A percentile compares a stretch with the other conserved stretches of the same genome.
These are phyloP conservation scores for Eristalis intricaria DNA, from an alignment of 2,888 invertebrate species.

Conservation along the genomic window DNA sequence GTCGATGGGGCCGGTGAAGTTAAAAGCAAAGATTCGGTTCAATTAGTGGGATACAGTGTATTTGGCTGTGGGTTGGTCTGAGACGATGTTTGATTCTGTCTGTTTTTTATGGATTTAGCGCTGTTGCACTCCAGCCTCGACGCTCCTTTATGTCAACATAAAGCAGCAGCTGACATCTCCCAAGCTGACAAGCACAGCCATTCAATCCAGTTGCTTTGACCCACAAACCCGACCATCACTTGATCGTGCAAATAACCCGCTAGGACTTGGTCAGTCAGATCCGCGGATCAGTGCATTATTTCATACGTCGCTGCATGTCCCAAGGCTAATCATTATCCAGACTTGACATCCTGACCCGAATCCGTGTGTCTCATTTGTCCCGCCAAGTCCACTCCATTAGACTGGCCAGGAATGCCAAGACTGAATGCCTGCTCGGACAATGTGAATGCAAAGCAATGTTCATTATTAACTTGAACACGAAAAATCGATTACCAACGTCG, in stretches of 20 bases:
- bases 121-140: background rate
- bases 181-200: background rate
- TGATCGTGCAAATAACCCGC: background rate
- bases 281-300: background rate
- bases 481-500: constrained; percentile 49
- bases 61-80: background rate
- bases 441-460: constrained; percentile 2
- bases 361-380: constrained; percentile 19
- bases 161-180: too few species aligned
- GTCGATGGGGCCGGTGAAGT: constrained; percentile 17
- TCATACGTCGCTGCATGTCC: background rate
- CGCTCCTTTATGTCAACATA: too few species aligned
- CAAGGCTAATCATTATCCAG: background rate
- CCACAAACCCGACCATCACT: background rate
- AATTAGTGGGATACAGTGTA: background rate
- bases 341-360: constrained; percentile 21
- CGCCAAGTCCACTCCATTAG: background rate
- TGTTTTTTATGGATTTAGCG: background rate
- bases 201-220: background rate
- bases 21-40: constrained; percentile 25
- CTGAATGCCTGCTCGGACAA: background rate
- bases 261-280: background rate
- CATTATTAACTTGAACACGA: constrained; percentile 57
- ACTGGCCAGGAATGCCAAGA: background rate
- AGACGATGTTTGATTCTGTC: background rate